phyloP scores from a whole-genome alignment of 2,888 invertebrate species.

The Sylvicola cinctus region DNA sequence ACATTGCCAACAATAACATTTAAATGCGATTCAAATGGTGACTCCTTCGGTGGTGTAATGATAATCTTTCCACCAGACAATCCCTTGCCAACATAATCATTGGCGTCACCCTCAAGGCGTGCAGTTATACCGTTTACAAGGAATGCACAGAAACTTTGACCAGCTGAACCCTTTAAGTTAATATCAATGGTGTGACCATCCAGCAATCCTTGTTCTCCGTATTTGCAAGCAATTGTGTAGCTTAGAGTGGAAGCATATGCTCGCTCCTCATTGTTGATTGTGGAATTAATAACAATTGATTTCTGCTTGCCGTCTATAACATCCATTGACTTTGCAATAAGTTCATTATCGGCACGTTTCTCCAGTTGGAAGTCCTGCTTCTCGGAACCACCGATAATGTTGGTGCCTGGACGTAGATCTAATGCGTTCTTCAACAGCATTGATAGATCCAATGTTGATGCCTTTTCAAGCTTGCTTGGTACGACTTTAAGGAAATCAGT shows the following conservation, averaged over 20 bases:
- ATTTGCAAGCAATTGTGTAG: constrained; percentile 84
- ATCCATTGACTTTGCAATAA: constrained; percentile 48
- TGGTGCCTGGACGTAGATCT: constrained; percentile 73
- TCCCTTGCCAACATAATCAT: constrained; percentile 94
- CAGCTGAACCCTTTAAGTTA: constrained; percentile 76
- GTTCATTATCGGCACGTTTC: constrained; percentile 56
- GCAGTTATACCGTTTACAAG: constrained; percentile 76
- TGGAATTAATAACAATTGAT: constrained; percentile 48
- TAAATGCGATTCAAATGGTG: constrained; percentile 72
- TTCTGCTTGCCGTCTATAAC: constrained; percentile 54
- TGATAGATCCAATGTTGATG: constrained; percentile 64
- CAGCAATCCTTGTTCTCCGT: constrained; percentile 70
- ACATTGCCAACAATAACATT: constrained; percentile 98
- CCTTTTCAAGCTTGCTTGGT: constrained; percentile 55
- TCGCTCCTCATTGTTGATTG: constrained; percentile 77
- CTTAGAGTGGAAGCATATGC: constrained; percentile 88
- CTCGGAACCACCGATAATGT: constrained; percentile 76
- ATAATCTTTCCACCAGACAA: constrained; percentile 87
- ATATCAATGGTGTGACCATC: constrained; percentile 57
- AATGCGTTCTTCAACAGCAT: constrained; percentile 75
- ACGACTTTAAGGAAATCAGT: constrained; percentile 69
- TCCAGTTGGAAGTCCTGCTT: constrained; percentile 70
- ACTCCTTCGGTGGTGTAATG: constrained; percentile 75
- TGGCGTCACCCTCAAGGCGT: constrained; percentile 87
- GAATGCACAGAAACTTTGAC: constrained; percentile 98